These are phyloP conservation scores for Raphicerus campestris DNA, from an alignment of 2,113 vertebrate species.

Conservation along the genomic window DNA sequence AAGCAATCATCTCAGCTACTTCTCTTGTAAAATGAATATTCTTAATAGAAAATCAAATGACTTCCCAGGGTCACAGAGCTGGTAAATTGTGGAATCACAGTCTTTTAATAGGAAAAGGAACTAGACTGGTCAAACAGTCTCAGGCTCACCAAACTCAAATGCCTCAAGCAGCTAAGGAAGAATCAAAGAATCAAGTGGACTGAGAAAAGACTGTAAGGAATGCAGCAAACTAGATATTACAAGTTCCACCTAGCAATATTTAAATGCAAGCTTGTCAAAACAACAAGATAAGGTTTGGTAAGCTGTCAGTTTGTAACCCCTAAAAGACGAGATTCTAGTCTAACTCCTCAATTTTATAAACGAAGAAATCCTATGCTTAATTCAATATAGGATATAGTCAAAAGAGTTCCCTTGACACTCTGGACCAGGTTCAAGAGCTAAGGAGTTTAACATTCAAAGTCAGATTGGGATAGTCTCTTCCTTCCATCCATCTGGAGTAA, in stretches of 20 bases:
- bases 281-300: background rate
- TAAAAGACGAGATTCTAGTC: background rate
- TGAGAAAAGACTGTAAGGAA: background rate
- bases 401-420: background rate
- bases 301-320: background rate
- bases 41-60: background rate
- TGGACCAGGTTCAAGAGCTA: background rate
- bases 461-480: background rate
- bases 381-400: background rate
- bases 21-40: background rate
- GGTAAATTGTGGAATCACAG: background rate
- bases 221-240: background rate
- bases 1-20: background rate
- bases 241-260: background rate
- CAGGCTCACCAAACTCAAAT: background rate
- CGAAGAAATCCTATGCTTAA: background rate
- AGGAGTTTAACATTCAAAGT: background rate
- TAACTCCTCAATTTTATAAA: constrained; percentile 1
- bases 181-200: background rate
- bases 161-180: background rate
- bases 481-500: background rate
- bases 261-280: background rate
- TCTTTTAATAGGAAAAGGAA: background rate
- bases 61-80: background rate
- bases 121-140: background rate